Conservation (phyloP, 2,888 invertebrate genomes). For the Lithophane leautieri region DNA sequence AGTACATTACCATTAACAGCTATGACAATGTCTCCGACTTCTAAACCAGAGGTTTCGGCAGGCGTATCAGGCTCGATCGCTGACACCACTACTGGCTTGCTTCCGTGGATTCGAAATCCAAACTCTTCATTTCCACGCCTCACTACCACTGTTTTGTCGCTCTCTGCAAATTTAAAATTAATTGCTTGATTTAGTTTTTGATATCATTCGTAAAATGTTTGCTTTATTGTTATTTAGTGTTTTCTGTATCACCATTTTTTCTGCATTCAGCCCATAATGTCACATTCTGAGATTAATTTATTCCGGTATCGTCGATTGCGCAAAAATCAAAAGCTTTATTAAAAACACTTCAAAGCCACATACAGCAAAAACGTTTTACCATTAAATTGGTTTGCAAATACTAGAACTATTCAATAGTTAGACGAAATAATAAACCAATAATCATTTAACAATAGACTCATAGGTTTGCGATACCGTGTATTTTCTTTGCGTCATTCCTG, state of each 20-base stretch:
- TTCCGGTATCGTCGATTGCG: neutral
- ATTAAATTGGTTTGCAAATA: constrained; percentile 35
- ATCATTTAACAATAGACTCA: constrained; percentile 44
- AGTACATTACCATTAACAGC: constrained; percentile 94
- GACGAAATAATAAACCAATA: constrained; percentile 50
- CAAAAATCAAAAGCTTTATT: constrained; percentile 27
- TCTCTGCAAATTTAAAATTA: constrained; percentile 90
- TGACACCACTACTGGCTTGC: constrained; percentile 98
- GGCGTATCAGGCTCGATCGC: constrained; percentile 98
- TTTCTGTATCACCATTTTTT: neutral
- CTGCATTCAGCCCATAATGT: neutral
- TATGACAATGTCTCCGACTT: constrained; percentile 98
- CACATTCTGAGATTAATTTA: neutral
- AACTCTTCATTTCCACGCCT: constrained; percentile 96
- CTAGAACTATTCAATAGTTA: constrained; percentile 40
- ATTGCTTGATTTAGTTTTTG: neutral
- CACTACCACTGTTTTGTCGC: constrained; percentile 96
- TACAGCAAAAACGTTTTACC: constrained; percentile 56
- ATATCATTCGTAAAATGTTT: neutral
- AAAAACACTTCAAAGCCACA: constrained; percentile 37
- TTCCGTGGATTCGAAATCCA: constrained; percentile 98
- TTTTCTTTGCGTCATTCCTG: constrained; percentile 67
- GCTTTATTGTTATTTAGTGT: neutral
- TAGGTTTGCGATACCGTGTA: constrained; percentile 40
- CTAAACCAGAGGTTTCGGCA: constrained; percentile 97